Evolutionary conservation across 2,797 vertebrate species (phyloP).

Genomic region (Antennarius maculatus): DNA sequence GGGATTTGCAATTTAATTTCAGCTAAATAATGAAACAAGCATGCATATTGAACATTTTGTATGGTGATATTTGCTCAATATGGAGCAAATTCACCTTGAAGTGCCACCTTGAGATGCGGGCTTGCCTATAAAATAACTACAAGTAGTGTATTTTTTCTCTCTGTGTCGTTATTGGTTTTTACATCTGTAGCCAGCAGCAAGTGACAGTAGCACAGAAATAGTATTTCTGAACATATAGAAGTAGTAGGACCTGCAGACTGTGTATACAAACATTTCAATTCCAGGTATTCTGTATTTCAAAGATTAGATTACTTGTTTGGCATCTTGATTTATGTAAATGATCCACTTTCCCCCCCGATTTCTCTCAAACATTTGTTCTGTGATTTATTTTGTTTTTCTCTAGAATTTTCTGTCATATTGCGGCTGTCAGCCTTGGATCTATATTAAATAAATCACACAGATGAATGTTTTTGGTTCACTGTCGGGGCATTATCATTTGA

Average conservation of each 20-base stretch:
- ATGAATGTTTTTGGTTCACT: background rate
- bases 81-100: background rate
- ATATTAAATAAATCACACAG: conserved; percentile 6
- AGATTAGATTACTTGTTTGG: background rate
- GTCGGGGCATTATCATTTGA: conserved; percentile 16
- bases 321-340: background rate
- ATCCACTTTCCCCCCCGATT: background rate
- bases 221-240: too few relatives aligned
- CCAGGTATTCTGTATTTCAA: background rate
- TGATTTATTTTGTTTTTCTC: background rate
- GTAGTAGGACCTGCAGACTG: too few relatives aligned
- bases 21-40: background rate
- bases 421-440: conserved; percentile 3
- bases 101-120: background rate
- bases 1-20: background rate
- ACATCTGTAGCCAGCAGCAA: background rate
- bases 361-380: background rate
- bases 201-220: background rate
- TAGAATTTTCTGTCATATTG: background rate
- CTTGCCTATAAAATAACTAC: background rate
- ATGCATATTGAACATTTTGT: background rate
- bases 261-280: background rate
- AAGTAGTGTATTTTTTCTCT: background rate
- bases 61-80: background rate
- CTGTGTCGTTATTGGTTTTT: background rate